A percentile compares a stretch with the other conserved stretches of the same genome.
phyloP scores from a whole-genome alignment of 2,113 vertebrate genomes.

The Lichenostomus cassidix region DNA sequence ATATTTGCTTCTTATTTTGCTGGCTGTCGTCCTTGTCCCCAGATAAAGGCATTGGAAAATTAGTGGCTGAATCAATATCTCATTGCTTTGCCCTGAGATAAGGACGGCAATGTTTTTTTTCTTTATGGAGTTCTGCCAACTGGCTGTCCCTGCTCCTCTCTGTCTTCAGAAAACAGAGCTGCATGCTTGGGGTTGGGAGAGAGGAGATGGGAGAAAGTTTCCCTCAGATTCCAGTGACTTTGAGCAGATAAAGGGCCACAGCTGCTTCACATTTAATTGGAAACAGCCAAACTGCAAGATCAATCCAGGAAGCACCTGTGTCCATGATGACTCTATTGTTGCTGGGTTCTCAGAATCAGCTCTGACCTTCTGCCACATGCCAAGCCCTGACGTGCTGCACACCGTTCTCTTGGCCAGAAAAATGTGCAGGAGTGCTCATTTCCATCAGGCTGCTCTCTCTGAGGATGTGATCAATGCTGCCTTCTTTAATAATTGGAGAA shows the following conservation, averaged over 20 bases:
- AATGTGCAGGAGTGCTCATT: background rate
- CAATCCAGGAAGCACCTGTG: constrained; percentile 77
- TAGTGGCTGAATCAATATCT: constrained; percentile 33
- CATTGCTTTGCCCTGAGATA: constrained; percentile 43
- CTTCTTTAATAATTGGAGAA: background rate
- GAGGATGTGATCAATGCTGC: background rate
- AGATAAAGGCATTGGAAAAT: background rate
- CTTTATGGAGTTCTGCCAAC: constrained; percentile 4
- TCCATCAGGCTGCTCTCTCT: background rate
- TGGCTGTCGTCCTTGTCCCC: constrained; percentile 4
- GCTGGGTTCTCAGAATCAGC: constrained; percentile 26
- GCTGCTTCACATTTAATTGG: constrained; percentile 76
- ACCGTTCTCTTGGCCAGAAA: background rate
- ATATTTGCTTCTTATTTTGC: background rate
- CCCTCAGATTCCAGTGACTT: constrained; percentile 57
- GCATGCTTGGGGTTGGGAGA: background rate
- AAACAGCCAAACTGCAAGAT: constrained; percentile 67
- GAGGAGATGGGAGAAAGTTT: constrained; percentile 3
- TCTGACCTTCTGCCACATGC: background rate
- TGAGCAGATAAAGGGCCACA: constrained; percentile 66
- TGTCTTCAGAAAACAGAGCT: constrained; percentile 7
- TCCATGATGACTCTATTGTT: constrained; percentile 62
- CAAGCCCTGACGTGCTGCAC: background rate
- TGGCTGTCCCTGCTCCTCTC: background rate
- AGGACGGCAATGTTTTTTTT: background rate